Percentiles rank a stretch among this genome's conserved stretches.
Conservation (phyloP, 2,797 vertebrate species). For the Pseudochromis fuscus region DNA sequence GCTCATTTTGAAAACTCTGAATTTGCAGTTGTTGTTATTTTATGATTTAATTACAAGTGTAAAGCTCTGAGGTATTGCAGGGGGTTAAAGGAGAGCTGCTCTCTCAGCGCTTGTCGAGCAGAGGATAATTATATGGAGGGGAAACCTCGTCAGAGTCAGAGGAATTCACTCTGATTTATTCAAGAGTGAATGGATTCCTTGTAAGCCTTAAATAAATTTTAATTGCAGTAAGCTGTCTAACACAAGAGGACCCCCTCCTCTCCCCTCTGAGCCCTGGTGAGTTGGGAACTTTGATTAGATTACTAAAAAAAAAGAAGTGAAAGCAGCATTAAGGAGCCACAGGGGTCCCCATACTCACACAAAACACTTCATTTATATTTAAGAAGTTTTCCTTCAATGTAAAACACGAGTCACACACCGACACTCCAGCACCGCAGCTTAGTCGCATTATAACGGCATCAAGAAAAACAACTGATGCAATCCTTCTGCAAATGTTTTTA, state of each 20-base stretch:
- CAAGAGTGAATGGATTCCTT: conserved; percentile 84
- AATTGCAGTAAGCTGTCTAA: conserved; percentile 87
- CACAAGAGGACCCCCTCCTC: conserved; percentile 56
- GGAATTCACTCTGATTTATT: conserved; percentile 83
- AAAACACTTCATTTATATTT: conserved; percentile 41
- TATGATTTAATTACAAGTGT: conserved; percentile 80
- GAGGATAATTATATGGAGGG: conserved; percentile 83
- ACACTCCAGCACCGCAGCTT: conserved; percentile 8
- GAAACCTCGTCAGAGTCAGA: conserved; percentile 77
- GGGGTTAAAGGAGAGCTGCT: conserved; percentile 62
- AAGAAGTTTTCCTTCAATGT: conserved; percentile 12
- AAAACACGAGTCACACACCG: conserved; percentile 26
- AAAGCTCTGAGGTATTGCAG: conserved; percentile 57
- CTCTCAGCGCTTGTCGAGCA: conserved; percentile 63
- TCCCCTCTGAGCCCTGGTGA: conserved; percentile 52
- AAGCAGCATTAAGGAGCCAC: conserved; percentile 62
- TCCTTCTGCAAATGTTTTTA: neutral
- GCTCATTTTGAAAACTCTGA: conserved; percentile 47
- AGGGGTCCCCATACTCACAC: conserved; percentile 42
- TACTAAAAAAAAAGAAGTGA: conserved; percentile 61
- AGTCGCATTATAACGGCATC: neutral
- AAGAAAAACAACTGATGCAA: conserved; percentile 1
- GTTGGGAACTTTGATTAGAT: conserved; percentile 81
- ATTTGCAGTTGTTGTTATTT: conserved; percentile 74
- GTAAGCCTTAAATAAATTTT: conserved; percentile 87